These are phyloP conservation scores for Emydura subglobosa DNA, from an alignment of 2,113 vertebrate species.

Conservation along the genomic window DNA sequence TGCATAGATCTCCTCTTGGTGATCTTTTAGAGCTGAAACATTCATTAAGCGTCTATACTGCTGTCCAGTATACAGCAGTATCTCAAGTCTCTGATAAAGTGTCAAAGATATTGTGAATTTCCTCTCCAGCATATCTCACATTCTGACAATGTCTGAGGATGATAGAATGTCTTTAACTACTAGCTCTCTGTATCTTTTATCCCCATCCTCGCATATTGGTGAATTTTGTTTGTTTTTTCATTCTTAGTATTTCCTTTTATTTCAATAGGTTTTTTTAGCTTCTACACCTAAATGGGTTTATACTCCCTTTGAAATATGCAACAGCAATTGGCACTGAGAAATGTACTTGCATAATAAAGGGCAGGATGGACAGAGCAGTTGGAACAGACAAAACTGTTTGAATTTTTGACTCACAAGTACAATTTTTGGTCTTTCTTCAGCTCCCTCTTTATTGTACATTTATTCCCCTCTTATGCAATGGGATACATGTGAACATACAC, in stretches of 20 bases:
- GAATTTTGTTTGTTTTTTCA: background rate
- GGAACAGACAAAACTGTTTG: background rate
- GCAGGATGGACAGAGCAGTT: rapidly evolving
- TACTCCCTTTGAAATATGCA: background rate
- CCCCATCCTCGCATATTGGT: background rate
- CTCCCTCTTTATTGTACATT: background rate
- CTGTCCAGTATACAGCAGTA: background rate
- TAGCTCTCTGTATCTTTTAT: background rate
- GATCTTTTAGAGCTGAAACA: background rate
- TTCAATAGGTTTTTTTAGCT: background rate
- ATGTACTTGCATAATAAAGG: rapidly evolving
- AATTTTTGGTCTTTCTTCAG: background rate
- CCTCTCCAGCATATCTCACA: background rate
- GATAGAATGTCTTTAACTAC: background rate
- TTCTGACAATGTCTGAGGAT: background rate
- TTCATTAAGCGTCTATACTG: background rate
- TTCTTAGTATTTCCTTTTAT: background rate
- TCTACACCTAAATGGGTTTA: background rate
- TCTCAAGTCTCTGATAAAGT: background rate
- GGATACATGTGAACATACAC: background rate
- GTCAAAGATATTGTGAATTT: slow-evolving; percentile 19
- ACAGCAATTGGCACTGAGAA: background rate
- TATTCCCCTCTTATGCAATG: rapidly evolving
- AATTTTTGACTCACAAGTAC: background rate
- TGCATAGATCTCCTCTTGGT: background rate